Base-by-base conservation (phyloP, 2,888 invertebrate genomes). In the Stenotaenia linearis region DNA sequence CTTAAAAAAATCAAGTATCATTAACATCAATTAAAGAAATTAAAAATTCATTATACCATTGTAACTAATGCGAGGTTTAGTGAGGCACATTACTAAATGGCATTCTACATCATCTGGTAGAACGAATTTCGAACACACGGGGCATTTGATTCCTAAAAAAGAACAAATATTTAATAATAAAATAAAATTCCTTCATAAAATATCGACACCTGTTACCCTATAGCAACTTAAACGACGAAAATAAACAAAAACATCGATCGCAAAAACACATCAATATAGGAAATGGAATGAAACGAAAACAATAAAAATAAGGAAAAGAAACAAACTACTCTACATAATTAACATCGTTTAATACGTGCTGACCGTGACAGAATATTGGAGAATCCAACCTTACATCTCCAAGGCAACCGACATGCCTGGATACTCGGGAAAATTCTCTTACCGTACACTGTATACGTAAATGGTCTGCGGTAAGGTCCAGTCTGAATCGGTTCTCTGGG, bases 61-160 rank as follows among this genome's bases (percentile, higher is more conserved):
- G 89, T 98, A 98, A 85, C 94, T 96, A 87, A 99, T 95, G 88
- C 97, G 91, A 84, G 98, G 98, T 91, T 98, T 96, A 85, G 98
- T 98, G 89, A 98, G 93, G 91, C 98, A 98, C 94, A 98, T 97
- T 86, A 98, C 97, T 87, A 98, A 92, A 89, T 98, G 98, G 90
- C 96, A 96, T 90, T 98, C 98, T 87, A 98, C 95, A 89, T 98
- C 98, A 89, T 98, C 98, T 84, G 97, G 97, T 88, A 97, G 90
- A 86, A 99, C 95, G 88, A 95, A 94, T 90, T 97, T 98, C 89
- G 96, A 96, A 91, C 98, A 98, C 84, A 98, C 97, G 83, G 98
- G 98, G 89, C 98, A 99, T 90, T 97, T 97, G 88, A 98, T 94
- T 88, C 97, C 98, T 97, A 90, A 85, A 85, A 84, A 83, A 61